Conservation (phyloP, 2,113 vertebrate genomes). For the Smithornis capensis region DNA sequence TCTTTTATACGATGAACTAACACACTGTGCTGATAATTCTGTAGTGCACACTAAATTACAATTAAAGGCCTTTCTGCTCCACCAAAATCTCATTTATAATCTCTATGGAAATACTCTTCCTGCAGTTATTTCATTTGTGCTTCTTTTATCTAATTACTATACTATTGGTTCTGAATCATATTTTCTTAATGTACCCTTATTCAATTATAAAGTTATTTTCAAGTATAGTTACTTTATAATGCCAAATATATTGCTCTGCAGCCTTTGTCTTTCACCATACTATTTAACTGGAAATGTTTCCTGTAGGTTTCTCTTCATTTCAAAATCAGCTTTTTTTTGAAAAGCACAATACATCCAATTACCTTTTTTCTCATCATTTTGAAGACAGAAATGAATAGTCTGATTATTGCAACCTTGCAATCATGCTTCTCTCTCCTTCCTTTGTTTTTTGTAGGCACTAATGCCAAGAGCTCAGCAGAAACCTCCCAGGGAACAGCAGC, state of each 20-base stretch:
- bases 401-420: constrained; percentile 10
- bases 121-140: constrained; percentile 78
- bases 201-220: constrained; percentile 83
- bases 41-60: constrained; percentile 82
- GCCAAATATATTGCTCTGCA: constrained; percentile 63
- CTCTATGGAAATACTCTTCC: constrained; percentile 78
- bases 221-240: constrained; percentile 76
- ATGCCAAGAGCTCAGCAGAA: constrained; percentile 8
- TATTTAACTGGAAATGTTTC: constrained; percentile 53
- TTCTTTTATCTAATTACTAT: constrained; percentile 81
- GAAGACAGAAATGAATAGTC: constrained; percentile 17
- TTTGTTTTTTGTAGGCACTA: background rate
- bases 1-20: constrained; percentile 75
- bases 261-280: constrained; percentile 52
- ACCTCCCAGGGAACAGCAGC: background rate
- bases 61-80: constrained; percentile 78
- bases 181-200: constrained; percentile 79
- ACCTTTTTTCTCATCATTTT: constrained; percentile 19
- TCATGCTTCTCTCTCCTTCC: background rate
- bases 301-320: constrained; percentile 43
- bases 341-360: constrained; percentile 46
- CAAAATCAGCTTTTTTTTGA: background rate
- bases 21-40: constrained; percentile 77
- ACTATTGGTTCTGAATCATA: constrained; percentile 80
- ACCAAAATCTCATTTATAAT: constrained; percentile 81